Conservation (phyloP, 1,140 invertebrate species). For the Ostrea edulis region DNA sequence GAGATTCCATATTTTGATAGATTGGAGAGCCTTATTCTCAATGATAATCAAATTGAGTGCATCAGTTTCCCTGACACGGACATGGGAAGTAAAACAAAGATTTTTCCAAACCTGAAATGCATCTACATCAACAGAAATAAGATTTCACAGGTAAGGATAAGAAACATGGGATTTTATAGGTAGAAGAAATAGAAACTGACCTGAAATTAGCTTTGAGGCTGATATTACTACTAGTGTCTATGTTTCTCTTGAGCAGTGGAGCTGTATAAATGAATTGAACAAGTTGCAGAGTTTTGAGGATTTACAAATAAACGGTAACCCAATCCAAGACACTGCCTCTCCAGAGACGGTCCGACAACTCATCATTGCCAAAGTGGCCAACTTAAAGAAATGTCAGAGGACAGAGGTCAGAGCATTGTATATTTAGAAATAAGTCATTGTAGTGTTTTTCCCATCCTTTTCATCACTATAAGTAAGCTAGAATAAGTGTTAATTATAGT, state of each 20-base stretch:
- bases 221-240: background rate
- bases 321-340: slow-evolving; percentile 84
- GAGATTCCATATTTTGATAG: slow-evolving; percentile 63
- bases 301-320: slow-evolving; percentile 87
- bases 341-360: slow-evolving; percentile 87
- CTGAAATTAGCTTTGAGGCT: no score
- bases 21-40: slow-evolving; percentile 73
- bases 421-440: no score
- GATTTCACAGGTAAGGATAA: slow-evolving; percentile 80
- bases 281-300: slow-evolving; percentile 87
- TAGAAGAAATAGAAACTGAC: background rate
- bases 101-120: slow-evolving; percentile 80
- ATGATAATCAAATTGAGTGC: slow-evolving; percentile 66
- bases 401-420: slow-evolving; percentile 65
- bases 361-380: slow-evolving; percentile 87
- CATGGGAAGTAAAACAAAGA: slow-evolving; percentile 78
- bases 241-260: slow-evolving; percentile 84
- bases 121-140: slow-evolving; percentile 82
- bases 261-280: slow-evolving; percentile 89
- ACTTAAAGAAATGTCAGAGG: slow-evolving; percentile 79
- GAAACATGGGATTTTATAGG: background rate
- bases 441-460: no score
- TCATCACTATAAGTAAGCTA: no score
- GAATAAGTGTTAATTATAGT: no score
- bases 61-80: slow-evolving; percentile 78